Evolutionary conservation across 64 coral and sea anemone species (phyloP), one percentile per base, ranked within the genome.

Genomic region (Dendronephthya gigantea): DNA sequence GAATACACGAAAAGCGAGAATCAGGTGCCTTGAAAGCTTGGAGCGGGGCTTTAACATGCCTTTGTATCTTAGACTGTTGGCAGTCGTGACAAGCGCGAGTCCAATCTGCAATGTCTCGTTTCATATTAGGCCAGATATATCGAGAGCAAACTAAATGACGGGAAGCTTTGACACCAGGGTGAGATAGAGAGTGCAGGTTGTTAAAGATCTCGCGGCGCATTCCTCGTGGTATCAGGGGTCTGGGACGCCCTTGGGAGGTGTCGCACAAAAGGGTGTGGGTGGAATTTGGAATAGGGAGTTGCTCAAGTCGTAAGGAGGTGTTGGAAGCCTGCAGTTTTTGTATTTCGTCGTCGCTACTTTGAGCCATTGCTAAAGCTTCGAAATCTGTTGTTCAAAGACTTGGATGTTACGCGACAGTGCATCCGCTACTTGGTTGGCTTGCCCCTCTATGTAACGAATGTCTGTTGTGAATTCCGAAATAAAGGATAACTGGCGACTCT

Each of bases 121-220:
- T 87, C 85, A 87, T 90, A 32, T 90, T 76, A 15, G 83, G 88
- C 83, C 88, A 90, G 38, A 76, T 15, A 72, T 84, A 90, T 17
- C 62, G 82, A 40, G 36, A 16, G 28, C 62, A 34, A 40, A 87
- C 43, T 19, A 88, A 28, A 45, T 52, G 86, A 34, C 70, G 72
- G 22, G 86, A 88, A 9, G 86, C 86, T 49, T 82, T 88, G 43
- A 83, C 40, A 37, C 87, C 87, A 1, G 79, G 79, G 50, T 88
- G 87, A 0, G 83, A 84, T 48, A 84, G 35, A 34, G 83, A 84
- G 51, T 84, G 83, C 48, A 84, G 35, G 19, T 84, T 17, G 35
- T 84, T 34, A 52, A 84, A 84, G 48, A 84, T 34, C 25, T 84
- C 0, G 48, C 49, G 83, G 83, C 48, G 83, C 83, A 17, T 28